phyloP scores from a whole-genome alignment of 1,140 invertebrate genomes.

The Drosophila watanabei region DNA sequence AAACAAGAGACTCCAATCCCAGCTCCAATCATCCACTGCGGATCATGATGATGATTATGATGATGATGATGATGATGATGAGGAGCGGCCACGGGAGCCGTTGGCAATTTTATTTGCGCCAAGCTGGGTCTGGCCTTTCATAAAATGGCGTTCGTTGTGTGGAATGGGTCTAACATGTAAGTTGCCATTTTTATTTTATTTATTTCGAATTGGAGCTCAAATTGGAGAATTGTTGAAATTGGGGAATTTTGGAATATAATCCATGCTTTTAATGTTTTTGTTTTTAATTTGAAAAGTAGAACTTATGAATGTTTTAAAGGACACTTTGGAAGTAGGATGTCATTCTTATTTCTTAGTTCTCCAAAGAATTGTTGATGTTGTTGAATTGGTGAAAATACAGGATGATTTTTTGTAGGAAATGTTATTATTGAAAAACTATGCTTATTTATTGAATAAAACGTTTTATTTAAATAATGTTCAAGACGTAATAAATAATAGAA shows the following conservation, averaged over 20 bases:
- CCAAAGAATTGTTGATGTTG: not conserved
- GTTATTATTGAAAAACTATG: too few relatives aligned
- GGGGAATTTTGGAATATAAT: too few relatives aligned
- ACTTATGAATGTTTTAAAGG: not conserved
- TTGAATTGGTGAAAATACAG: not conserved
- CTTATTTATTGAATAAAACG: too few relatives aligned
- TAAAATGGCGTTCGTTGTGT: conserved; percentile 40
- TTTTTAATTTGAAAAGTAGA: not conserved
- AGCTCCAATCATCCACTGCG: conserved; percentile 33
- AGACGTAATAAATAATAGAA: too few relatives aligned
- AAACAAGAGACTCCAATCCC: conserved; percentile 11
- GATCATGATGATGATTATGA: not conserved
- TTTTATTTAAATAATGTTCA: too few relatives aligned
- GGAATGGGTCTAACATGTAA: conserved; percentile 30
- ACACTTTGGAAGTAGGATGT: not conserved
- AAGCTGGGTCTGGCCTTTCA: not conserved
- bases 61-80: conserved; percentile 2
- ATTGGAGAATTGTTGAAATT: not conserved
- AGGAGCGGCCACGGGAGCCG: conserved; percentile 32
- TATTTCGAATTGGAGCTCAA: not conserved
- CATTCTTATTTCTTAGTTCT: too few relatives aligned
- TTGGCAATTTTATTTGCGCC: conserved; percentile 30
- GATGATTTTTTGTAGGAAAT: too few relatives aligned
- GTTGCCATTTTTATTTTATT: conserved; percentile 40
- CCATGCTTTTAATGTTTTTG: too few relatives aligned